These are phyloP conservation scores for Coelopa frigida DNA, from an alignment of 1,140 invertebrate species.

Conservation along the genomic window DNA sequence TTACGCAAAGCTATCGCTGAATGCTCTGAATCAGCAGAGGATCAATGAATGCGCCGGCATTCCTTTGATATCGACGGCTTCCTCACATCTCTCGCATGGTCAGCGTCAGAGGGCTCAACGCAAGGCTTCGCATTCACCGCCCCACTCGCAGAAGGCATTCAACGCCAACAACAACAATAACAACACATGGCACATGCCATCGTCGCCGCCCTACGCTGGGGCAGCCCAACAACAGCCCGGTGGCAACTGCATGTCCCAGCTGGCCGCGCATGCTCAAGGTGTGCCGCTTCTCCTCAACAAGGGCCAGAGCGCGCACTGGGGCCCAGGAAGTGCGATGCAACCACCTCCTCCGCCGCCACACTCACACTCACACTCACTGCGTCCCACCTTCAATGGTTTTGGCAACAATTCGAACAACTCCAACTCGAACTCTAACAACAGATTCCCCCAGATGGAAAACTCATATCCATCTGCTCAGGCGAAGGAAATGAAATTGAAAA, in stretches of 20 bases:
- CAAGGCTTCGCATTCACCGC: constrained; percentile 14
- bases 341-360: no score
- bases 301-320: no score
- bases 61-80: constrained; percentile 60
- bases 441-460: no score
- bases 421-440: no score
- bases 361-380: no score
- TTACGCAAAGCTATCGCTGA: constrained; percentile 12
- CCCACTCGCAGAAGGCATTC: no score
- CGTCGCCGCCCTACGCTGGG: no score
- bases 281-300: constrained; percentile 59
- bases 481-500: no score
- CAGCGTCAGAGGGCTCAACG: constrained; percentile 34
- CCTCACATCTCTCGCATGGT: constrained; percentile 26
- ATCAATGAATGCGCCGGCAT: constrained; percentile 56
- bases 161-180: constrained; percentile 8
- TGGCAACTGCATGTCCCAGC: constrained; percentile 45
- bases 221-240: neutral
- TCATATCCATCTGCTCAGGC: no score
- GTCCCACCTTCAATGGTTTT: no score
- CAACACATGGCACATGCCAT: constrained; percentile 2
- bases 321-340: no score
- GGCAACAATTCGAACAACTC: no score
- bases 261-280: constrained; percentile 70
- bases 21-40: constrained; percentile 27